Conservation (phyloP, 2,113 vertebrate species). For the Colaptes auratus region DNA sequence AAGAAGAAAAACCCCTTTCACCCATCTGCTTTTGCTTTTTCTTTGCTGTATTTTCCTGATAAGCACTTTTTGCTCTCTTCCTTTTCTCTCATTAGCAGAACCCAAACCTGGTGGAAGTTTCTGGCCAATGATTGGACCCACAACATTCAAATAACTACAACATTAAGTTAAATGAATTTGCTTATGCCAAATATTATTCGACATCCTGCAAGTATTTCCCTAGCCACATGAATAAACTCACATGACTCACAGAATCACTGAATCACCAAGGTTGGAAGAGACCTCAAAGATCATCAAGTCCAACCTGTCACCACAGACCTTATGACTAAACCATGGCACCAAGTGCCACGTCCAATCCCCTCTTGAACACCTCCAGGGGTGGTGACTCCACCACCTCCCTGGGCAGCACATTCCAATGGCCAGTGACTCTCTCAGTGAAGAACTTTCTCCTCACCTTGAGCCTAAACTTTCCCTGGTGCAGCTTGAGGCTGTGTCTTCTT, state of each 20-base stretch:
- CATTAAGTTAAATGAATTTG: neutral
- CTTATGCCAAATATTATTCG: neutral
- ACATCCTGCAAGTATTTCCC: neutral
- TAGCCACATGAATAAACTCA: neutral
- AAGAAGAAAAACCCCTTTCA: neutral
- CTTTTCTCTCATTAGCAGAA: neutral
- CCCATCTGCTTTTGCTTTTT: neutral
- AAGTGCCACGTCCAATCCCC: too few relatives aligned
- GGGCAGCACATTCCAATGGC: too few relatives aligned
- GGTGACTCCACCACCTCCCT: too few relatives aligned
- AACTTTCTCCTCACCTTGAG: too few relatives aligned
- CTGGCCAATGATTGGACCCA: neutral
- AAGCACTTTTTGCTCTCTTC: neutral
- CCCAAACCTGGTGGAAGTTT: neutral
- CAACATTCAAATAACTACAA: neutral
- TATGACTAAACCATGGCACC: too few relatives aligned
- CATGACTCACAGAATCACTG: neutral
- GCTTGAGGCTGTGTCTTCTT: too few relatives aligned
- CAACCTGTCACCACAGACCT: too few relatives aligned
- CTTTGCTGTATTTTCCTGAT: slow-evolving; percentile 39
- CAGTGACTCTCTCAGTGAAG: too few relatives aligned
- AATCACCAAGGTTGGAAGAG: too few relatives aligned
- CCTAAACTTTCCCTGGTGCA: too few relatives aligned
- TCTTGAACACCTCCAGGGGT: too few relatives aligned
- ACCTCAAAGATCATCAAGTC: too few relatives aligned